phyloP scores from a whole-genome alignment of 2,797 vertebrate species.

The Lophius americanus region DNA sequence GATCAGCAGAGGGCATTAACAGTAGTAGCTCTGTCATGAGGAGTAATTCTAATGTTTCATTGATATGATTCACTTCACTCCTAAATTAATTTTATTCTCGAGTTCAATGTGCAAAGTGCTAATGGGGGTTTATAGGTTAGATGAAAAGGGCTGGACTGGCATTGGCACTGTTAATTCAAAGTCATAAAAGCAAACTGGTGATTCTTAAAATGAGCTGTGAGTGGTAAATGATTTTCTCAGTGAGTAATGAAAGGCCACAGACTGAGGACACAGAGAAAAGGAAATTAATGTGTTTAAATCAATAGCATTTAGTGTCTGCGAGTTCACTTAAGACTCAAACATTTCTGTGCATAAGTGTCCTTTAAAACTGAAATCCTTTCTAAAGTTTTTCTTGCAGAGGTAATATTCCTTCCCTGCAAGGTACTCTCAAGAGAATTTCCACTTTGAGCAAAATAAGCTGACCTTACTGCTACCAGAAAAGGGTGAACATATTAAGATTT shows the following conservation, averaged over 20 bases:
- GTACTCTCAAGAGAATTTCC: slow-evolving; percentile 36
- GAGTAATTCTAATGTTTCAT: slow-evolving; percentile 24
- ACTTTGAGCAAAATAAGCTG: slow-evolving; percentile 50
- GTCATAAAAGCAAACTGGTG: slow-evolving; percentile 11
- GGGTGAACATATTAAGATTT: slow-evolving; percentile 31
- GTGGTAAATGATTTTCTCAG: slow-evolving; percentile 27
- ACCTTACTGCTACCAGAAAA: slow-evolving; percentile 54
- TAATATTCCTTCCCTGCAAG: slow-evolving; percentile 21
- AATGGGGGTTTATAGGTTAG: slow-evolving; percentile 17
- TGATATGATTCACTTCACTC: slow-evolving; percentile 36
- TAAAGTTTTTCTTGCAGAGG: slow-evolving; percentile 41
- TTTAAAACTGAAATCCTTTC: slow-evolving; percentile 40
- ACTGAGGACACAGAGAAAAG: slow-evolving; percentile 15
- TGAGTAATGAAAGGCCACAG: slow-evolving; percentile 20
- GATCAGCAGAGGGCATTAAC: slow-evolving; percentile 26
- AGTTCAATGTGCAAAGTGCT: slow-evolving; percentile 37
- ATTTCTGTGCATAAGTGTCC: slow-evolving; percentile 16
- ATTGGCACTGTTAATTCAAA: slow-evolving; percentile 12
- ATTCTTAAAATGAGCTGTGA: slow-evolving; percentile 13
- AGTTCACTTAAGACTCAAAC: slow-evolving; percentile 31
- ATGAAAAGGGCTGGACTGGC: slow-evolving; percentile 39
- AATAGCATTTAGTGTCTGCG: slow-evolving; percentile 35
- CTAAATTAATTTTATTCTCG: slow-evolving; percentile 32
- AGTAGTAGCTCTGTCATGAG: slow-evolving; percentile 19
- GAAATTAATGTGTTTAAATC: slow-evolving; percentile 28